phyloP scores from a whole-genome alignment of 2,888 invertebrate species.

The Epinotia ramella region DNA sequence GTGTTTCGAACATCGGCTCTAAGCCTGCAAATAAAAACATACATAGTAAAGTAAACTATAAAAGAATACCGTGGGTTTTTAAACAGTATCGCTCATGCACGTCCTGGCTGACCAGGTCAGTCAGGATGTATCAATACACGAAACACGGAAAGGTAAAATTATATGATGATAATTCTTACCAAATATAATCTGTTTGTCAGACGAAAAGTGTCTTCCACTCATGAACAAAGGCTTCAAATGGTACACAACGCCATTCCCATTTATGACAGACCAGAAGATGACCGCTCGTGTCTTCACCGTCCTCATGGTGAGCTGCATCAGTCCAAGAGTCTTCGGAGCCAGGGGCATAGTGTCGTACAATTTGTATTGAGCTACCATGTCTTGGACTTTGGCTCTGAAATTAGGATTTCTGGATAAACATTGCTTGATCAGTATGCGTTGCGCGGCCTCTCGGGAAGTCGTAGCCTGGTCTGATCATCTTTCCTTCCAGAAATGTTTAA shows the following conservation, averaged over 20 bases:
- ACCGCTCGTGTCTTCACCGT: background rate
- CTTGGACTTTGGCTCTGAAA: constrained; percentile 5
- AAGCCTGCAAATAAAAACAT: constrained; percentile 9
- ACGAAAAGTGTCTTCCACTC: constrained; percentile 2
- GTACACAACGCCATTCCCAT: background rate
- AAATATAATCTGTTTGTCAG: constrained; percentile 6
- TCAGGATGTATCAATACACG: constrained; percentile 6
- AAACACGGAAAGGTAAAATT: constrained; percentile 41
- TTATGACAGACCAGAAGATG: constrained; percentile 9
- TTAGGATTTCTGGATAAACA: background rate
- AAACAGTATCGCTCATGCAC: too few species aligned
- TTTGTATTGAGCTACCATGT: background rate
- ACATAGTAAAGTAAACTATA: too few species aligned
- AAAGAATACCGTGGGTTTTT: too few species aligned
- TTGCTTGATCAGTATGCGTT: too few species aligned
- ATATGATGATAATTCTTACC: background rate
- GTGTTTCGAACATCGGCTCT: constrained; percentile 35
- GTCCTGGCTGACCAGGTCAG: too few species aligned
- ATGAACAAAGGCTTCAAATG: constrained; percentile 13
- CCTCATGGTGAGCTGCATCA: background rate
- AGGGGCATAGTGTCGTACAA: background rate
- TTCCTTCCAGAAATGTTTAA: too few species aligned
- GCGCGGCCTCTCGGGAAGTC: too few species aligned
- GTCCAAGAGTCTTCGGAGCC: background rate
- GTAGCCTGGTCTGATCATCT: too few species aligned